A percentile compares a stretch with the other conserved stretches of the same genome.
These are phyloP conservation scores for Lapara coniferarum DNA, from an alignment of 2,888 invertebrate species.

Conservation along the genomic window DNA sequence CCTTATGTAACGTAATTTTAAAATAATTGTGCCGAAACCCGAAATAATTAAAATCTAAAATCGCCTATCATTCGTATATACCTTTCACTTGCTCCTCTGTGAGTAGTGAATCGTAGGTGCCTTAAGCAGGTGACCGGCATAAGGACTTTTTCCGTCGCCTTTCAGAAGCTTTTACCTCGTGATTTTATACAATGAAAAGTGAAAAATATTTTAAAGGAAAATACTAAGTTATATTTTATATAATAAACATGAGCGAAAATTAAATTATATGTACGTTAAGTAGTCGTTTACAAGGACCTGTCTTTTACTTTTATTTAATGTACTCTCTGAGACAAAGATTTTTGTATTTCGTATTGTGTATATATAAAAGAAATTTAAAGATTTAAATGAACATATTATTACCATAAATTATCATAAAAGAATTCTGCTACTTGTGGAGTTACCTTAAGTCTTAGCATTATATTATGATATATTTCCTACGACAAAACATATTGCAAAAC, in stretches of 20 bases:
- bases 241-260: neutral
- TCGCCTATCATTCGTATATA: neutral
- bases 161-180: constrained; percentile 28
- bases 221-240: constrained; percentile 5
- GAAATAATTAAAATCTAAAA: neutral
- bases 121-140: constrained; percentile 27
- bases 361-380: too few species aligned
- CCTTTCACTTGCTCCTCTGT: neutral
- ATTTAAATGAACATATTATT: too few species aligned
- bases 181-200: constrained; percentile 20
- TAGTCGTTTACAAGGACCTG: neutral
- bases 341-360: too few species aligned
- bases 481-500: too few species aligned
- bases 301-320: too few species aligned
- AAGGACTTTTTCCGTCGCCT: constrained; percentile 26
- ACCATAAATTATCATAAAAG: too few species aligned
- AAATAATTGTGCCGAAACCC: too few species aligned
- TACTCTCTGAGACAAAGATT: too few species aligned
- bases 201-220: constrained; percentile 17
- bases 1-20: too few species aligned
- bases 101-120: constrained; percentile 16
- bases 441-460: too few species aligned
- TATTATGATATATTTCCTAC: too few species aligned
- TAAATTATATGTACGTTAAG: neutral
- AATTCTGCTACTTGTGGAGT: too few species aligned